These are phyloP conservation scores for Drosophila niveifrons DNA, from an alignment of 2,888 invertebrate species.

Conservation along the genomic window DNA sequence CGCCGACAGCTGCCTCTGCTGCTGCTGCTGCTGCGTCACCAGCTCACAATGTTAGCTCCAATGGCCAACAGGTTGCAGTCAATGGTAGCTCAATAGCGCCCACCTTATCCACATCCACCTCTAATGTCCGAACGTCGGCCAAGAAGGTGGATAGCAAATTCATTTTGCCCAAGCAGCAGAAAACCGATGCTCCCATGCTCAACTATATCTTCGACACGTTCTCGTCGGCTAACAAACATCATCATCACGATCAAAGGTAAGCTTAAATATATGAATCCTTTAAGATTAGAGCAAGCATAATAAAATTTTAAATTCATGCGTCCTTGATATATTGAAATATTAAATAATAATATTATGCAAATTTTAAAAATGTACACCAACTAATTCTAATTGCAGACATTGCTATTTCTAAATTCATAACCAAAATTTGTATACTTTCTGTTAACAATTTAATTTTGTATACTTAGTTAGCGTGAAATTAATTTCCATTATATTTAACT, in stretches of 20 bases:
- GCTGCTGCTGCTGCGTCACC: slow-evolving; percentile 2
- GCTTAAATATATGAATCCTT: neutral
- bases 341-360: too few relatives aligned
- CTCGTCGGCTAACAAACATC: slow-evolving; percentile 90
- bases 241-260: slow-evolving; percentile 89
- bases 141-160: slow-evolving; percentile 82
- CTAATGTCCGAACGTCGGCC: slow-evolving; percentile 63
- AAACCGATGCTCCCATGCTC: slow-evolving; percentile 90
- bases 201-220: slow-evolving; percentile 91
- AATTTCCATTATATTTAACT: too few relatives aligned
- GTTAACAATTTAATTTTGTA: too few relatives aligned
- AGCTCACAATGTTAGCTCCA: slow-evolving; percentile 26
- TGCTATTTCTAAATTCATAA: too few relatives aligned
- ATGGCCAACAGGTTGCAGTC: slow-evolving; percentile 40
- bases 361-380: too few relatives aligned
- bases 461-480: too few relatives aligned
- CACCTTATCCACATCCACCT: slow-evolving; percentile 43
- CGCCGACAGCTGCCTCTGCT: slow-evolving; percentile 11
- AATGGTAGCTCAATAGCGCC: slow-evolving; percentile 27
- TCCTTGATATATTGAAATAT: too few relatives aligned
- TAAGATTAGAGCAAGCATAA: neutral
- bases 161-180: slow-evolving; percentile 86
- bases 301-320: too few relatives aligned
- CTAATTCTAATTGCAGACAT: too few relatives aligned
- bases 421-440: too few relatives aligned